Base-by-base conservation (phyloP, 2,888 invertebrate species). In the Plemyria rubiginata region DNA sequence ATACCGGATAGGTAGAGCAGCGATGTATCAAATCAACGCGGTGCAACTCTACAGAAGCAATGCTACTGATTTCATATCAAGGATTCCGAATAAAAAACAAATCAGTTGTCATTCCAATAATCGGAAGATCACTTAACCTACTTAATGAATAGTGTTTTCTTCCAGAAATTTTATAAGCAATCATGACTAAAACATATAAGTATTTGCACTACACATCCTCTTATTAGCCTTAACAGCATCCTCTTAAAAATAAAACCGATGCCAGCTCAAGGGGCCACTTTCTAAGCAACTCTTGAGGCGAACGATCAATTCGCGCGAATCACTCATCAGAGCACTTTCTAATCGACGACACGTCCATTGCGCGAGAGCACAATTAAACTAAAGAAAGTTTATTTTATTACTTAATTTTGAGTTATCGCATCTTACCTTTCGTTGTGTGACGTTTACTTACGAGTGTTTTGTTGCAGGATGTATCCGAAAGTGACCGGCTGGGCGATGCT, bases 401-500 rank as follows among this genome's bases (percentile, higher is more conserved):
- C 67, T 67, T 59, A 66, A 56, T 52, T 62, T 51, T 60, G 43
- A 62, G 50, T 68, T 70, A 50, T 58, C 63, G n/a, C 29, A 54
- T 50, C 59, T 62, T 62, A 66, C 59, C 59, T 56, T 55, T 40
- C 52, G 29, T 60, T 22, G 32, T 56, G 36, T 62, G 41, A 41
- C 38, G 45, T 50, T 73, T 74, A 79, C 77, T 81, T 78, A 81
- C 77, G 60, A 43, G 7, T 56, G 29, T 54, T 49, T 68, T 41
- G 60, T 77, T 81, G 75, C 87, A 90, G 96, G 95, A 93, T 95
- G 87, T 92, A 94, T 86, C 95, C 95, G 86, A 94, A 94, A 82
- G 84, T 95, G 54, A 83, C 93, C 75, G 95, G 96, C 61, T 95
- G 96, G 94, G 93, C 94, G 76, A 88, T 97, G 66, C 91, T 97